These are phyloP conservation scores for Ptychochromis oligacanthus DNA, from an alignment of 2,113 vertebrate species.

Conservation along the genomic window DNA sequence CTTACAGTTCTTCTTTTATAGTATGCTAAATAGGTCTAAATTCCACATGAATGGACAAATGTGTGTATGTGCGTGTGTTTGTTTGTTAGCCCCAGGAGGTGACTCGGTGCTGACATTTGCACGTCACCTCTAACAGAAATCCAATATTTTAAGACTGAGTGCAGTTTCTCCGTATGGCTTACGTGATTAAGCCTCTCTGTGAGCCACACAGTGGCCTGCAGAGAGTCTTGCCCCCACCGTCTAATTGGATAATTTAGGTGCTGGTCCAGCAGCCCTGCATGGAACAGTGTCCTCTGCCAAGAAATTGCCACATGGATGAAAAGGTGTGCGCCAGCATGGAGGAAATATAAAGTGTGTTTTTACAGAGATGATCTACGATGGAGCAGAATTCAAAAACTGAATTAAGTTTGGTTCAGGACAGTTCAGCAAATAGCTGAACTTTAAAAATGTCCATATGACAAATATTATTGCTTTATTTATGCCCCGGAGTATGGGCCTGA, in stretches of 20 bases:
- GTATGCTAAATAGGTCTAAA: too few relatives aligned
- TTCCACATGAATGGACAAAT: too few relatives aligned
- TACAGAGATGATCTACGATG: not conserved
- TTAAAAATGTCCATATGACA: not conserved
- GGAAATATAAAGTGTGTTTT: constrained; percentile 7
- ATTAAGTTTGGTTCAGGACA: not conserved
- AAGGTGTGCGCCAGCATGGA: constrained; percentile 38
- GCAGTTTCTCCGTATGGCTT: constrained; percentile 59
- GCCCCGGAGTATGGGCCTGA: not conserved
- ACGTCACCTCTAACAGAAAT: constrained; percentile 71
- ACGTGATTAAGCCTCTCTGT: constrained; percentile 66
- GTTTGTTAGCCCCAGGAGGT: constrained; percentile 30
- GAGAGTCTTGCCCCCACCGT: constrained; percentile 53
- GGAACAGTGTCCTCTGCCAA: constrained; percentile 59
- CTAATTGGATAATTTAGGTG: constrained; percentile 72
- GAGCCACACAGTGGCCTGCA: constrained; percentile 58
- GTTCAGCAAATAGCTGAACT: not conserved
- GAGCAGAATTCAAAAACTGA: not conserved
- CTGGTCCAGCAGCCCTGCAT: constrained; percentile 59
- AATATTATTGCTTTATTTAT: not conserved
- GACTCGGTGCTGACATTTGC: constrained; percentile 71
- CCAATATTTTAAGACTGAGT: constrained; percentile 67
- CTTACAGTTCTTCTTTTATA: too few relatives aligned
- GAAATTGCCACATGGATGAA: constrained; percentile 44
- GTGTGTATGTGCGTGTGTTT: not conserved